Percentiles rank a stretch among this genome's conserved stretches.
Evolutionary conservation across 2,113 vertebrate species (phyloP).

Genomic region (Nesoenas mayeri): DNA sequence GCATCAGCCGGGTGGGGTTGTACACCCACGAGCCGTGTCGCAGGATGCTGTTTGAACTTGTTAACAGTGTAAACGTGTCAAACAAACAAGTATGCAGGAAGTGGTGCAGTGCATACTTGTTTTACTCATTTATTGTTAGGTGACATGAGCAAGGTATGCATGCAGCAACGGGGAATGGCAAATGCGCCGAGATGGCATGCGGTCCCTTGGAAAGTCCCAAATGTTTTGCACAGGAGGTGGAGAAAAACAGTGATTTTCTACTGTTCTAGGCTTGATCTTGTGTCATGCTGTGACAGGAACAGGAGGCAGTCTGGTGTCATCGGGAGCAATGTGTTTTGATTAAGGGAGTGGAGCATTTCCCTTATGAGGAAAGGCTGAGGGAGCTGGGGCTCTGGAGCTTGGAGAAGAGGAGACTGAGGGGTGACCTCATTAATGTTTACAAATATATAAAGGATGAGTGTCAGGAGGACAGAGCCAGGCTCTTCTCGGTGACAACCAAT

Average conservation of each 20-base stretch:
- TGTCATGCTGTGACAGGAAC: background rate
- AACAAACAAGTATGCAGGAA: background rate
- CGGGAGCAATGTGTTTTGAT: background rate
- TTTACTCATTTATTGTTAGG: background rate
- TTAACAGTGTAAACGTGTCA: background rate
- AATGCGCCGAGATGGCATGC: fast-evolving
- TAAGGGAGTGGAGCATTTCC: too few species aligned
- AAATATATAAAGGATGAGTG: too few species aligned
- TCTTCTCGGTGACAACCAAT: too few species aligned
- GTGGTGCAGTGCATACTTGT: background rate
- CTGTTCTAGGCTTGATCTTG: background rate
- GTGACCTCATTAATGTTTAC: too few species aligned
- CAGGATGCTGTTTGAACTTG: background rate
- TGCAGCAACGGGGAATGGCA: background rate
- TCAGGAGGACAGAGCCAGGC: too few species aligned
- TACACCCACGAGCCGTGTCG: fast-evolving
- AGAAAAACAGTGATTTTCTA: background rate
- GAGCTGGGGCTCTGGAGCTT: too few species aligned
- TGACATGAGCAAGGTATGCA: background rate
- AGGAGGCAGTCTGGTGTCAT: background rate
- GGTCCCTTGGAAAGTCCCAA: background rate
- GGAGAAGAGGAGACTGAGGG: too few species aligned
- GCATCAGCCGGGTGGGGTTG: too few species aligned
- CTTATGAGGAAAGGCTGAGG: too few species aligned
- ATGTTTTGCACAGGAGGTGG: background rate